Conservation (phyloP, 2,113 vertebrate species). For the Ursus arctos region DNA sequence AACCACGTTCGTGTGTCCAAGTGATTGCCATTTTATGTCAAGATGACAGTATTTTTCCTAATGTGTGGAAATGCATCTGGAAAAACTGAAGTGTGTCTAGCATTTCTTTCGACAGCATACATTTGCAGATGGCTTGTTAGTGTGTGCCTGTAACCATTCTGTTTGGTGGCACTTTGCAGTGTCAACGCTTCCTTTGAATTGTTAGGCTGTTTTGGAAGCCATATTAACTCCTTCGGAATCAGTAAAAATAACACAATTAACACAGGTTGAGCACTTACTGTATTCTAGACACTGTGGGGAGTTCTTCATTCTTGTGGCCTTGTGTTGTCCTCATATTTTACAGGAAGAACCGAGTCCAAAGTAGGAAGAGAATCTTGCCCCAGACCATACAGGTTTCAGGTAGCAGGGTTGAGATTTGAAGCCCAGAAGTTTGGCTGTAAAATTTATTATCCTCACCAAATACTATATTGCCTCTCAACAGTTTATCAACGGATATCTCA, state of each 20-base stretch:
- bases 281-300: accelerated
- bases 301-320: not conserved
- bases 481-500: not conserved
- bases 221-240: not conserved
- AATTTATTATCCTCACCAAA: not conserved
- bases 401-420: not conserved
- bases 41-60: slow-evolving; percentile 37
- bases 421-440: not conserved
- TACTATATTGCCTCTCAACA: not conserved
- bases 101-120: slow-evolving; percentile 8
- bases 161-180: not conserved
- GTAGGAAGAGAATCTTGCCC: no score
- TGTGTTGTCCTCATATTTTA: not conserved
- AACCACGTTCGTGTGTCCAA: not conserved
- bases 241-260: not conserved
- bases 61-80: slow-evolving; percentile 7
- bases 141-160: not conserved
- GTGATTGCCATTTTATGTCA: slow-evolving; percentile 41
- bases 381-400: not conserved
- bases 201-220: not conserved
- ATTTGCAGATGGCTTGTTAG: slow-evolving; percentile 31
- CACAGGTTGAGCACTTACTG: not conserved
- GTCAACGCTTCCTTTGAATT: not conserved
- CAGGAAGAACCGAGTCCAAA: not conserved
- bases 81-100: slow-evolving; percentile 26